A percentile compares a stretch with the other conserved stretches of the same genome.
Evolutionary conservation across 2,888 invertebrate species (phyloP).

Genomic region (Nemotelus nigrinus): DNA sequence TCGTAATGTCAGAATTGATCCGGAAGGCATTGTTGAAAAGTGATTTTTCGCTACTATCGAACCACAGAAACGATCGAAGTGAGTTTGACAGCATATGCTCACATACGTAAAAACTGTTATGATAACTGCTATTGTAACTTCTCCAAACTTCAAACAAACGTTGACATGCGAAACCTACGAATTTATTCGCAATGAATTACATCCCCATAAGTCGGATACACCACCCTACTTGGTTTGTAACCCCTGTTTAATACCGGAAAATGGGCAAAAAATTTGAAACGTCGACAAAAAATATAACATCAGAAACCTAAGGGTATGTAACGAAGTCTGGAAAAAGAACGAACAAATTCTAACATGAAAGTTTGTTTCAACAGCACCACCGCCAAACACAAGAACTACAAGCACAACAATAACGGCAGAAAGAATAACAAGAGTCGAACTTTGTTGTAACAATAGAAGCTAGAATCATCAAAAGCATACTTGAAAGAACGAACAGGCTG

Average conservation of each 20-base stretch:
- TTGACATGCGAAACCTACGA: too few relatives aligned
- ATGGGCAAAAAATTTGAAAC: slow-evolving; percentile 39
- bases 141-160: too few relatives aligned
- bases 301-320: slow-evolving; percentile 25
- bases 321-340: slow-evolving; percentile 38
- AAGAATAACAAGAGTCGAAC: slow-evolving; percentile 43
- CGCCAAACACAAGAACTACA: slow-evolving; percentile 32
- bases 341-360: slow-evolving; percentile 50
- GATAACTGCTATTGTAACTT: too few relatives aligned
- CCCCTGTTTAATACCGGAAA: slow-evolving; percentile 12
- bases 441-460: slow-evolving; percentile 40
- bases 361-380: slow-evolving; percentile 49
- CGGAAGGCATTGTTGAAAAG: too few relatives aligned
- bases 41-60: too few relatives aligned
- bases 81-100: too few relatives aligned
- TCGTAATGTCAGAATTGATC: too few relatives aligned
- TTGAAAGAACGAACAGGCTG: slow-evolving; percentile 18
- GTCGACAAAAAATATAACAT: slow-evolving; percentile 37
- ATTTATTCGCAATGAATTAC: too few relatives aligned
- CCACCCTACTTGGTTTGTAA: too few relatives aligned
- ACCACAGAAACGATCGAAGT: too few relatives aligned
- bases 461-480: slow-evolving; percentile 31
- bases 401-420: slow-evolving; percentile 43
- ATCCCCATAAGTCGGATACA: too few relatives aligned
- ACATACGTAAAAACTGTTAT: too few relatives aligned